Conservation (phyloP, 2,888 invertebrate species). For the Polyommatus iphigenia region DNA sequence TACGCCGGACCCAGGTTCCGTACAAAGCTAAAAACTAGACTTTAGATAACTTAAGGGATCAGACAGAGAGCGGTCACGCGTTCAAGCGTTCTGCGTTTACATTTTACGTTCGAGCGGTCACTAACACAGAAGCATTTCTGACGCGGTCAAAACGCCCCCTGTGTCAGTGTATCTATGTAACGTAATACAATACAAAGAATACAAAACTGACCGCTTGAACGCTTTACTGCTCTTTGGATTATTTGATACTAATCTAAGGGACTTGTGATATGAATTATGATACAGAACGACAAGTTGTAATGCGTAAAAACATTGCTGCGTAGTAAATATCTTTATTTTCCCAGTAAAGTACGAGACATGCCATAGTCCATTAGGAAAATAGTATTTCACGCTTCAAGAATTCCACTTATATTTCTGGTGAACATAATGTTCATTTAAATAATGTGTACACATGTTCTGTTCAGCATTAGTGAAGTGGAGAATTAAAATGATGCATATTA, state of each 20-base stretch:
- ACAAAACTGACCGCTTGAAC: too few relatives aligned
- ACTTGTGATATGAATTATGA: background rate
- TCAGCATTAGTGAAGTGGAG: background rate
- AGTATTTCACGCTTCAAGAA: constrained; percentile 6
- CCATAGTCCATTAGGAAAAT: background rate
- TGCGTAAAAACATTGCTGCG: background rate
- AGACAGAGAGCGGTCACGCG: too few relatives aligned
- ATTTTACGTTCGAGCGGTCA: too few relatives aligned
- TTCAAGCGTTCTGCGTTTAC: too few relatives aligned
- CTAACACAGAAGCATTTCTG: too few relatives aligned
- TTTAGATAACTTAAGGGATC: background rate
- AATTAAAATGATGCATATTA: background rate
- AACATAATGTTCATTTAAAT: background rate
- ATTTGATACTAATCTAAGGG: background rate
- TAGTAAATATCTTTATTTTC: constrained; percentile 3
- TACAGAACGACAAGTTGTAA: background rate
- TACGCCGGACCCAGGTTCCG: constrained; percentile 94
- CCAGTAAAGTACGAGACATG: background rate
- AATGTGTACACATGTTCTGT: background rate
- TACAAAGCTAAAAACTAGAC: background rate
- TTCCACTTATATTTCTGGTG: background rate
- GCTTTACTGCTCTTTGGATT: background rate
- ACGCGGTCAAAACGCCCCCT: too few relatives aligned
- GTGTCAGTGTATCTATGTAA: too few relatives aligned
- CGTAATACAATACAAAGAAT: too few relatives aligned